phyloP scores from a whole-genome alignment of 2,797 vertebrate species.

The Acomys russatus region DNA sequence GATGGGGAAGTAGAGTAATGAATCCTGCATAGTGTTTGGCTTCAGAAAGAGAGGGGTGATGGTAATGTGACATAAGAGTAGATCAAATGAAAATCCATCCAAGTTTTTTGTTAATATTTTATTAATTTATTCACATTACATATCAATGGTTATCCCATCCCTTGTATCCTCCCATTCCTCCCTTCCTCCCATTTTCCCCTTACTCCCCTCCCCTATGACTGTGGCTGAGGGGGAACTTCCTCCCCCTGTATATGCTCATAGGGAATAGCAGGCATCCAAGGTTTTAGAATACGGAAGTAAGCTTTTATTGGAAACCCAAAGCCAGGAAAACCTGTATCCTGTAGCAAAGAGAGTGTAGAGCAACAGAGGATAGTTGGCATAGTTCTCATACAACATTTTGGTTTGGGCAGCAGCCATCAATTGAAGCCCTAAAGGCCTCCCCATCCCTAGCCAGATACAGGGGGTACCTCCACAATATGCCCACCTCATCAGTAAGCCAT shows the following conservation, averaged over 20 bases:
- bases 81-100: background rate
- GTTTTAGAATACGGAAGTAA: background rate
- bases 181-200: too few relatives aligned
- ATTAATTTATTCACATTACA: too few relatives aligned
- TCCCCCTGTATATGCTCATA: too few relatives aligned
- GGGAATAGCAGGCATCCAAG: background rate
- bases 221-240: too few relatives aligned
- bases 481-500: background rate
- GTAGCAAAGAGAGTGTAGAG: background rate
- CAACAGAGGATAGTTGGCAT: background rate
- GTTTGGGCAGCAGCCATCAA: background rate
- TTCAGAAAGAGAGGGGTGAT: background rate
- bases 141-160: too few relatives aligned
- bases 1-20: background rate
- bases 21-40: background rate
- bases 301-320: background rate
- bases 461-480: background rate
- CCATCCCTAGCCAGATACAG: background rate
- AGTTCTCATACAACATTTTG: background rate
- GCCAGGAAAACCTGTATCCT: background rate
- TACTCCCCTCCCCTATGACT: too few relatives aligned
- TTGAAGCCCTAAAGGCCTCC: background rate
- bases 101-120: background rate
- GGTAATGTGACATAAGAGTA: background rate
- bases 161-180: too few relatives aligned